Evolutionary conservation across 2,113 vertebrate species (phyloP).

Genomic region (Hippolais icterina): DNA sequence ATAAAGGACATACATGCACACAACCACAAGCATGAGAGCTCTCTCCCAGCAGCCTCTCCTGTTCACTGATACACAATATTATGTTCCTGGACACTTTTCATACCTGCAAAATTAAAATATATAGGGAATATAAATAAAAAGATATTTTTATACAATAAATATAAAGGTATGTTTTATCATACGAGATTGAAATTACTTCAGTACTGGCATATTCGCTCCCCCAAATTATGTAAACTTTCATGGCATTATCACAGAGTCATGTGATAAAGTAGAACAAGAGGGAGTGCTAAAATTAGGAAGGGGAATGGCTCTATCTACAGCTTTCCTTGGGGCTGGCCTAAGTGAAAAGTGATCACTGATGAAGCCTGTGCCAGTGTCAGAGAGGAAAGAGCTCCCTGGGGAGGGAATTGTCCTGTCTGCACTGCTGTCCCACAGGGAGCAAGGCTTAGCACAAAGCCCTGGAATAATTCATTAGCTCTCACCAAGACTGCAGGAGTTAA

Average conservation of each 20-base stretch:
- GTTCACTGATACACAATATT: neutral
- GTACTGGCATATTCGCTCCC: neutral
- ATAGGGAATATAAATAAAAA: neutral
- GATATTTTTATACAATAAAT: neutral
- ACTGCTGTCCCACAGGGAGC: neutral
- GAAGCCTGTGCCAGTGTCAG: neutral
- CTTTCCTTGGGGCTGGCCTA: neutral
- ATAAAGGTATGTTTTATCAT: neutral
- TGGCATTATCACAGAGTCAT: neutral
- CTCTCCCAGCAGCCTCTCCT: neutral
- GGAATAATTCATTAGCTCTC: conserved; percentile 9
- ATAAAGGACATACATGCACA: neutral
- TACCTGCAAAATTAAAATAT: neutral
- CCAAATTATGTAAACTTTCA: neutral
- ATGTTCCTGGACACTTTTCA: neutral
- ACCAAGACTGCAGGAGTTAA: neutral
- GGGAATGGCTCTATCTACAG: neutral
- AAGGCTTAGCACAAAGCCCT: neutral
- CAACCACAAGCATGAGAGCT: neutral
- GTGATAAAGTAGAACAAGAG: neutral
- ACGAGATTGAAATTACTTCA: neutral
- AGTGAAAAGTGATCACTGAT: neutral
- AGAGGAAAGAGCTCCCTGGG: neutral
- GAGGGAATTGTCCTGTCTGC: neutral
- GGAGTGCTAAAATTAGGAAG: neutral